Conservation (phyloP, 2,113 vertebrate species). For the Dromaius novaehollandiae region DNA sequence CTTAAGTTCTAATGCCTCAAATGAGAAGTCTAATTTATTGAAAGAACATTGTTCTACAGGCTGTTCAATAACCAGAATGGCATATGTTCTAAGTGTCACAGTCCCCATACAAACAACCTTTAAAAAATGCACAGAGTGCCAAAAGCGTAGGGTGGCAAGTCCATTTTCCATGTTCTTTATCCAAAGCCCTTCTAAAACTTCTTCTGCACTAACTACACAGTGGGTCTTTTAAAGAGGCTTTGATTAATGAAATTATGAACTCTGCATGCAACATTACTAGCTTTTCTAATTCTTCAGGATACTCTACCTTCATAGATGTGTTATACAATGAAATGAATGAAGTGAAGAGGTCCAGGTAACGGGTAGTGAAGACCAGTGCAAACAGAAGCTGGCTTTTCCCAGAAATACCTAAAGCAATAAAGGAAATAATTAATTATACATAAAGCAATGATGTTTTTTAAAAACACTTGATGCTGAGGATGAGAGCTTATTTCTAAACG, state of each 20-base stretch:
- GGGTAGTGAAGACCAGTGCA: constrained; percentile 96
- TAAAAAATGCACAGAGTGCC: neutral
- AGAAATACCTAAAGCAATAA: constrained; percentile 88
- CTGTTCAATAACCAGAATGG: neutral
- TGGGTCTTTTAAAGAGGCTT: neutral
- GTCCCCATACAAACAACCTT: neutral
- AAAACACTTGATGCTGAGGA: neutral
- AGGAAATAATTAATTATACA: constrained; percentile 62
- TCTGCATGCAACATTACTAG: neutral
- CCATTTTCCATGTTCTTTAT: neutral
- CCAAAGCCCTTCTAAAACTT: neutral
- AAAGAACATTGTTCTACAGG: neutral
- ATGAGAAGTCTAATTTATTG: neutral
- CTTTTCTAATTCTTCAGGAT: constrained; percentile 15
- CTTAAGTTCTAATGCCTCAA: neutral
- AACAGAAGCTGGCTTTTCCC: constrained; percentile 99
- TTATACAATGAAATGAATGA: constrained; percentile 99
- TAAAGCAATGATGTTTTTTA: neutral
- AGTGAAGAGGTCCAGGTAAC: constrained; percentile 98
- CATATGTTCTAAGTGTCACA: neutral
- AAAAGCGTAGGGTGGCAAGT: neutral
- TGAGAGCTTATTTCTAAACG: neutral
- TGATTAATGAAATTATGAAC: neutral
- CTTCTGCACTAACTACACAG: neutral
- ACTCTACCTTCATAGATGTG: constrained; percentile 96